Percentiles rank a stretch among this genome's conserved stretches.
Conservation (phyloP, 2,888 invertebrate genomes). For the Cerastis rubricosa region DNA sequence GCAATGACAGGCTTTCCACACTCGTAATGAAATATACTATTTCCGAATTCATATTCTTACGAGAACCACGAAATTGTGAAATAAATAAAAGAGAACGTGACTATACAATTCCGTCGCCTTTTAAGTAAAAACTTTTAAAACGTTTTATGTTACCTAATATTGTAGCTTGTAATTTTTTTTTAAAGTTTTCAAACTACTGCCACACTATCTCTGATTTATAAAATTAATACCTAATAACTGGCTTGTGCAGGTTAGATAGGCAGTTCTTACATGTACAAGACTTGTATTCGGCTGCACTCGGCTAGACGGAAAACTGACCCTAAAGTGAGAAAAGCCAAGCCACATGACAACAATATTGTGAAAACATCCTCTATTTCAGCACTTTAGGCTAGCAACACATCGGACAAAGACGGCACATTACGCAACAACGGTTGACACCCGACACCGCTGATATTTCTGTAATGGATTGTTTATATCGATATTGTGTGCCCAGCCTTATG, state of each 20-base stretch:
- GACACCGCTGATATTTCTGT: conserved; percentile 41
- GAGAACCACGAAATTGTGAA: background rate
- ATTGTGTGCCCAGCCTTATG: conserved; percentile 26
- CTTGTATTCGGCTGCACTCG: background rate
- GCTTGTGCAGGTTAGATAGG: background rate
- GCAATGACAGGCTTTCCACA: too few relatives aligned
- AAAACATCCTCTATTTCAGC: background rate
- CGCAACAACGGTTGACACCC: conserved; percentile 22
- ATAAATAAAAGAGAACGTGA: background rate
- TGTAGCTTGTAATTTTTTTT: too few relatives aligned
- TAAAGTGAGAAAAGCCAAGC: background rate
- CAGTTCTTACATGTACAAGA: background rate
- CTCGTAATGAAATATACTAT: too few relatives aligned
- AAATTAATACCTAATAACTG: too few relatives aligned
- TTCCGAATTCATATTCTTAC: background rate
- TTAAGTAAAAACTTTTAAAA: background rate
- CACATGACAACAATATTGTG: background rate
- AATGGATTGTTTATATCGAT: conserved; percentile 51
- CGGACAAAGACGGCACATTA: conserved; percentile 9
- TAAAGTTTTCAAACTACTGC: too few relatives aligned
- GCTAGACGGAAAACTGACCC: too few relatives aligned
- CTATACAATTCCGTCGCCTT: background rate
- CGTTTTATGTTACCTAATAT: too few relatives aligned
- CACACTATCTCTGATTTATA: too few relatives aligned
- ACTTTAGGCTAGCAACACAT: conserved; percentile 5